phyloP scores from a whole-genome alignment of 2,888 invertebrate species.

The Harpagoxenus sublaevis region DNA sequence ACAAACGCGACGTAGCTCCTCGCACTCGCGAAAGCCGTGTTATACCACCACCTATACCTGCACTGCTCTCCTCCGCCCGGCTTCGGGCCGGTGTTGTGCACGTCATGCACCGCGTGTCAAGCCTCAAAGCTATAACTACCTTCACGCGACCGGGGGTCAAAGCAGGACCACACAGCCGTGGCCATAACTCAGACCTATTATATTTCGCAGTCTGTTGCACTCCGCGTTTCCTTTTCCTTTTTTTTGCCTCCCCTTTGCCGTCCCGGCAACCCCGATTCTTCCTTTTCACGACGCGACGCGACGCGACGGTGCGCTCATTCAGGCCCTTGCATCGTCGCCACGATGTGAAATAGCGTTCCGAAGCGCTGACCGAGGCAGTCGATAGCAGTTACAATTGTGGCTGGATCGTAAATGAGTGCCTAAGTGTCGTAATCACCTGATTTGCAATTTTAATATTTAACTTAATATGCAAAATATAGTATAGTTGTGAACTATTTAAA shows the following conservation, averaged over 20 bases:
- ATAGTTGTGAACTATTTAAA: not conserved
- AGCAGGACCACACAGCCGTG: constrained; percentile 77
- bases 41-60: constrained; percentile 29
- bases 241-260: constrained; percentile 46
- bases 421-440: not conserved
- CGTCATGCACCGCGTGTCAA: constrained; percentile 26
- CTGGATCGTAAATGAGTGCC: not conserved
- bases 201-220: constrained; percentile 69
- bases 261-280: constrained; percentile 27
- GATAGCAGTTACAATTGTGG: not conserved
- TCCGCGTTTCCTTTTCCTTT: constrained; percentile 9
- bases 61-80: constrained; percentile 8
- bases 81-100: constrained; percentile 23
- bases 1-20: constrained; percentile 36
- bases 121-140: constrained; percentile 65
- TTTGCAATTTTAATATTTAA: constrained; percentile 2
- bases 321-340: constrained; percentile 15
- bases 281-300: not conserved
- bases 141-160: constrained; percentile 69
- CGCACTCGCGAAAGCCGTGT: constrained; percentile 29
- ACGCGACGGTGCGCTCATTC: constrained; percentile 38
- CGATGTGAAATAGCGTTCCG: constrained; percentile 44
- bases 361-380: not conserved
- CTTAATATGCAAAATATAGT: not conserved
- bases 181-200: constrained; percentile 79